Evolutionary conservation across 2,113 vertebrate genomes (phyloP).

Genomic region (Nesogale talazaci): DNA sequence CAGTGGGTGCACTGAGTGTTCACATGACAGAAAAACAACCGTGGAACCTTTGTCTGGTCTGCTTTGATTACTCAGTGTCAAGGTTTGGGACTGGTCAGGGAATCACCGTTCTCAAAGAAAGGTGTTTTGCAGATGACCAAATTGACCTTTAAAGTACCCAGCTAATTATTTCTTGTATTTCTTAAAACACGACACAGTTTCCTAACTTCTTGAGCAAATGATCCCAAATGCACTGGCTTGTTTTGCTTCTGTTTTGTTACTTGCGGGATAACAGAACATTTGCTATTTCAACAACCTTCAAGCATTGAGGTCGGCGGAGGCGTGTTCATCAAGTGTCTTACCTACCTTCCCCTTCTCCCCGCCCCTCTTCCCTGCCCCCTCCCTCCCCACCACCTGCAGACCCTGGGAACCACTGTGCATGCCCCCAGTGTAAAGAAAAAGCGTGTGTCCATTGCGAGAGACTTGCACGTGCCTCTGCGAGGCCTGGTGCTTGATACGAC

Average conservation of each 20-base stretch:
- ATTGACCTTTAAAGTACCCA: conserved; percentile 5
- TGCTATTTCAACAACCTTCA: neutral
- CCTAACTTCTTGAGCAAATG: neutral
- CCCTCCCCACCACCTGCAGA: neutral
- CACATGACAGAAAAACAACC: neutral
- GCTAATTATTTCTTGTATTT: neutral
- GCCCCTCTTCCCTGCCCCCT: too few relatives aligned
- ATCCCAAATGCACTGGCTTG: neutral
- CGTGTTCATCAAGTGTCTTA: neutral
- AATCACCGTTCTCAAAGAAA: neutral
- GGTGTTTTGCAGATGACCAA: conserved; percentile 11
- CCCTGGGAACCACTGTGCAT: neutral
- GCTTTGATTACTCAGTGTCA: neutral
- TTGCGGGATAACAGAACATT: neutral
- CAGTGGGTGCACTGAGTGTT: neutral
- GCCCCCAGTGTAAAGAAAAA: neutral
- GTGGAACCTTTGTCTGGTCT: neutral
- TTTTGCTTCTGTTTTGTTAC: too few relatives aligned
- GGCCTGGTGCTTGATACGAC: too few relatives aligned
- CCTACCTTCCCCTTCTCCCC: too few relatives aligned
- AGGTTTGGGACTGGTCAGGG: neutral
- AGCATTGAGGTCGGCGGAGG: neutral
- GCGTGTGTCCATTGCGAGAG: neutral
- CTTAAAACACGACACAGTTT: neutral
- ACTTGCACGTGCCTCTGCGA: too few relatives aligned